A percentile compares a stretch with the other conserved stretches of the same genome.
Evolutionary conservation across 2,888 invertebrate genomes (phyloP).

Genomic region (Eubasilissa splendida): DNA sequence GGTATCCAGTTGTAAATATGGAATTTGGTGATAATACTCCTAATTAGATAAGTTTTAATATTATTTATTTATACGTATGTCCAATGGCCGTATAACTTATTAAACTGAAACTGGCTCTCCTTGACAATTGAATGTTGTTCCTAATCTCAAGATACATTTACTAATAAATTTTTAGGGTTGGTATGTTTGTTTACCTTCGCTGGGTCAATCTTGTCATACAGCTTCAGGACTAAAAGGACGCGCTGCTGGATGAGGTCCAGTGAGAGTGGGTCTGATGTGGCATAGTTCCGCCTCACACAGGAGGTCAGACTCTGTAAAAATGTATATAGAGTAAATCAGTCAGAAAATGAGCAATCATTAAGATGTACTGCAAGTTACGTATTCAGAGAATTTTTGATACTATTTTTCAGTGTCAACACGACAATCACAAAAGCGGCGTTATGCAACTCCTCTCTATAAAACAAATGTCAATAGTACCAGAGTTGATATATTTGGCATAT

Average conservation of each 20-base stretch:
- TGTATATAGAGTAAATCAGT: neutral
- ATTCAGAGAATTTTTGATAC: no score
- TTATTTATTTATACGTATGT: no score
- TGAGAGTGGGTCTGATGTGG: conserved; percentile 79
- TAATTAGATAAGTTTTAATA: no score
- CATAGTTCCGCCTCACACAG: neutral
- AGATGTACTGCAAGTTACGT: no score
- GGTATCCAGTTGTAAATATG: no score
- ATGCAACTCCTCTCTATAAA: conserved; percentile 37
- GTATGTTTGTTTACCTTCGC: conserved; percentile 80
- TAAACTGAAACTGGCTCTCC: neutral
- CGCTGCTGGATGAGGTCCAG: conserved; percentile 89
- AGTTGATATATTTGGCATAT: neutral
- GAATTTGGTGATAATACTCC: no score
- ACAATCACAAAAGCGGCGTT: conserved; percentile 22
- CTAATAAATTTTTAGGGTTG: conserved; percentile 60
- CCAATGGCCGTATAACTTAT: no score
- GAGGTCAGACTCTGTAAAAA: conserved; percentile 6
- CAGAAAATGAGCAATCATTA: neutral
- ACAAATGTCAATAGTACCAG: conserved; percentile 2
- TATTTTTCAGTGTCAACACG: conserved; percentile 19
- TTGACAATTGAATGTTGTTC: conserved; percentile 6
- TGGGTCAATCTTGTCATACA: conserved; percentile 97
- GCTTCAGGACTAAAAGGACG: conserved; percentile 94
- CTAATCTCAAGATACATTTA: conserved; percentile 26